Percentiles rank a stretch among this genome's conserved stretches.
These are phyloP conservation scores for Cherax quadricarinatus DNA, from an alignment of 1,140 invertebrate genomes.

Conservation along the genomic window DNA sequence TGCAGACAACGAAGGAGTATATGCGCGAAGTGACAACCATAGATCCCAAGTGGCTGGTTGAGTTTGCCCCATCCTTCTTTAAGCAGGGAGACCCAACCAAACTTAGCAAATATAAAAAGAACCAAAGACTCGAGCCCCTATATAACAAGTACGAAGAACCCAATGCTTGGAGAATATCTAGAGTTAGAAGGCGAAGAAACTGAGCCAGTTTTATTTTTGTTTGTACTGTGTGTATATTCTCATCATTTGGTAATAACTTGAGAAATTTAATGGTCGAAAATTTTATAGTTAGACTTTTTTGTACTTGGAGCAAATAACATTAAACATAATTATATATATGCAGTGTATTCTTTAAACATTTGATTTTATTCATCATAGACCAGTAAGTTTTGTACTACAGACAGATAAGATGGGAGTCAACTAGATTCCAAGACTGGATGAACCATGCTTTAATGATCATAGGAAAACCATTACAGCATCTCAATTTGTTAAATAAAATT, in stretches of 20 bases:
- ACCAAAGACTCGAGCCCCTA: constrained; percentile 97
- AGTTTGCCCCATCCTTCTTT: constrained; percentile 99
- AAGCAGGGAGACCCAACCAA: constrained; percentile 99
- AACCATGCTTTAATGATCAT: too few species aligned
- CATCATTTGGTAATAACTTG: neutral
- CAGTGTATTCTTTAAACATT: too few species aligned
- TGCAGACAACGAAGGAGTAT: constrained; percentile 99
- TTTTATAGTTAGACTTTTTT: too few species aligned
- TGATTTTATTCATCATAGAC: too few species aligned
- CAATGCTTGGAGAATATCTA: constrained; percentile 98
- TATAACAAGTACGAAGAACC: constrained; percentile 99
- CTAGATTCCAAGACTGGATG: too few species aligned
- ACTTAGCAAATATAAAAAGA: constrained; percentile 99
- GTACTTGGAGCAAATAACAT: too few species aligned
- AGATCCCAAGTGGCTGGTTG: constrained; percentile 99
- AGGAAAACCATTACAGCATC: too few species aligned
- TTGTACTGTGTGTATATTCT: neutral
- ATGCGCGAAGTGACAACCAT: constrained; percentile 99
- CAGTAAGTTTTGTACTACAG: too few species aligned
- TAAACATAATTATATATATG: too few species aligned
- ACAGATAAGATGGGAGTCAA: too few species aligned
- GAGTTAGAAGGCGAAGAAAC: constrained; percentile 92
- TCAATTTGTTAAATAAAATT: too few species aligned
- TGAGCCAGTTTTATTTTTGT: constrained; percentile 75
- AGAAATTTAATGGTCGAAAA: too few species aligned